Base-by-base conservation (phyloP, 2,797 vertebrate genomes). In the Rhadinocentrus ornatus region DNA sequence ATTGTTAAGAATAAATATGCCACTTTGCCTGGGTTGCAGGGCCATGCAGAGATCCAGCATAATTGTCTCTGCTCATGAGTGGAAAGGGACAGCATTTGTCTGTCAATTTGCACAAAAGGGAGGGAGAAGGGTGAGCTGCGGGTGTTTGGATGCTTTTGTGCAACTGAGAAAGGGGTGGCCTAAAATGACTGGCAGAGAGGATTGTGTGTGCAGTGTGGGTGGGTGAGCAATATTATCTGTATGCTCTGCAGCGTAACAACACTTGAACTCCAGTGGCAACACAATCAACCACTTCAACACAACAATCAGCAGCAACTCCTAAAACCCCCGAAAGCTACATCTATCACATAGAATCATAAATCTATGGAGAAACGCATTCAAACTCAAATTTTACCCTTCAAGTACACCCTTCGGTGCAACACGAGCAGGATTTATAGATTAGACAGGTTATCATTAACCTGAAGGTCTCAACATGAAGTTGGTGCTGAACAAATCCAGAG, bases 111-210 rank as follows among this genome's bases (percentile, higher is more conserved):
- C 58, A 55, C 11, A 48, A 50, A 50, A n/a, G 32, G 9, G 39
- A 59, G 24, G 32, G 44, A 66, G 46, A 20, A 13, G 26, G 56
- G n/a, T 2, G 13, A 62, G 62, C 13, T 1, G 62, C 0, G 18
- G 18, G 48, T 54, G 44, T 75, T 62, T 69, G 39, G 32, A 46
- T 80, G 62, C 66, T 66, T 82, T 62, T 35, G 11, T 68, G 55
- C 20, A 39, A 41, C 54, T 1, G 68, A 79, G 71, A 66, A 73
- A 69, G 18, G 20, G 56, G 62, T 73, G 68, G 50, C 57, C 69
- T 62, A 63, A 69, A 41, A 67, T 73, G 78, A 82, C 26, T 80
- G 82, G 78, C 37, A 16, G 68, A 48, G 31, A 52, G 59, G 31
- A 39, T 46, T 20, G 26, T 7, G 58, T 24, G 58, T 48, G 53